Conservation (phyloP, 2,888 invertebrate genomes). For the Rugalucina vietnamica region DNA sequence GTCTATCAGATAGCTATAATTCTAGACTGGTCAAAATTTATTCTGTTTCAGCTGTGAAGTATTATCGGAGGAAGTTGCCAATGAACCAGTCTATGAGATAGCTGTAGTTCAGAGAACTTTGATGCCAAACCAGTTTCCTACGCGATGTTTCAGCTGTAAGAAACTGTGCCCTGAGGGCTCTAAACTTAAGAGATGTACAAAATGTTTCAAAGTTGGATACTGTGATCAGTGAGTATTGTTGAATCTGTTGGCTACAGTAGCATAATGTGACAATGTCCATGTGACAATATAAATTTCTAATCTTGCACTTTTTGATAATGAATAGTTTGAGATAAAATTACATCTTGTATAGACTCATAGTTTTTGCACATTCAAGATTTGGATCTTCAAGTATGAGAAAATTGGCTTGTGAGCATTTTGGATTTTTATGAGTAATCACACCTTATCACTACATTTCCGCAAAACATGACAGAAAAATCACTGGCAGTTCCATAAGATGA, state of each 20-base stretch:
- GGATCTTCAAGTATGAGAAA: too few relatives aligned
- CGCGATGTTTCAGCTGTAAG: slow-evolving; percentile 83
- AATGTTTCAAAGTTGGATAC: slow-evolving; percentile 85
- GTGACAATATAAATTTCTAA: too few relatives aligned
- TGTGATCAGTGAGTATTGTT: slow-evolving; percentile 84
- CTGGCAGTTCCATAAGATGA: slow-evolving; percentile 80
- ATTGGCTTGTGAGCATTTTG: too few relatives aligned
- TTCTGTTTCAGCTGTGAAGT: slow-evolving; percentile 80
- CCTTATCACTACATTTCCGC: too few relatives aligned
- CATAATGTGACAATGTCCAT: too few relatives aligned
- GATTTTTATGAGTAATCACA: too few relatives aligned
- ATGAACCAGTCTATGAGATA: slow-evolving; percentile 83
- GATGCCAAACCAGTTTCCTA: slow-evolving; percentile 78
- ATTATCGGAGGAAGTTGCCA: slow-evolving; percentile 81
- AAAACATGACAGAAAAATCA: slow-evolving; percentile 84
- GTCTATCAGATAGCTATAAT: slow-evolving; percentile 82
- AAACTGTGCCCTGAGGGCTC: slow-evolving; percentile 75
- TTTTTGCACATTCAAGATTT: too few relatives aligned
- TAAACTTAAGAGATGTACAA: slow-evolving; percentile 84
- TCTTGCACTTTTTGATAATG: too few relatives aligned
- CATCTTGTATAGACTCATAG: too few relatives aligned
- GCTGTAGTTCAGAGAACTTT: slow-evolving; percentile 80
- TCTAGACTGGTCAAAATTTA: too few relatives aligned
- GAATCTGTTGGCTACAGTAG: too few relatives aligned
- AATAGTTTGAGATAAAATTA: too few relatives aligned